A percentile compares a stretch with the other conserved stretches of the same genome.
Conservation (phyloP, 2,113 vertebrate genomes). For the Australoheros scitulus region DNA sequence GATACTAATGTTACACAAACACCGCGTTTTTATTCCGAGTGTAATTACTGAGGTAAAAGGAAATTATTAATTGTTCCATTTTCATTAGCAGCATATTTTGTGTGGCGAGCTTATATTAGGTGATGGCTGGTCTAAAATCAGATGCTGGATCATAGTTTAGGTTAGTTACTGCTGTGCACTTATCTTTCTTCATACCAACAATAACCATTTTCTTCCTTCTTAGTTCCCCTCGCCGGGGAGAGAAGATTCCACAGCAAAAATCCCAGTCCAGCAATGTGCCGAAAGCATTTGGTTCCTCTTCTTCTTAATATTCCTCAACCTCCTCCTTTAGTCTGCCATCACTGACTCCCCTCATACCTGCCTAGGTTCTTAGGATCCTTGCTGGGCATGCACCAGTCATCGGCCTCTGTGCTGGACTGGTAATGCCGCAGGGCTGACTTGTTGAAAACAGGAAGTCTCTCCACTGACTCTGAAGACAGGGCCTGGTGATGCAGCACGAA, state of each 20-base stretch:
- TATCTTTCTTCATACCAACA: constrained; percentile 8
- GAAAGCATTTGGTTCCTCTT: not conserved
- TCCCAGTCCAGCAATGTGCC: not conserved
- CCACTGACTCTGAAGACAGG: constrained; percentile 92
- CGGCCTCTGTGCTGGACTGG: constrained; percentile 86
- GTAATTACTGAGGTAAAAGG: constrained; percentile 12
- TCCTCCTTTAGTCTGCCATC: constrained; percentile 42
- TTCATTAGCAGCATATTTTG: constrained; percentile 35
- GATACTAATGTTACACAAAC: not conserved
- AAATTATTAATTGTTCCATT: constrained; percentile 31
- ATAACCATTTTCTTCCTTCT: not conserved
- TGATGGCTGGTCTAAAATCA: not conserved
- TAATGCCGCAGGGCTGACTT: constrained; percentile 94
- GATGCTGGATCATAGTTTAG: not conserved
- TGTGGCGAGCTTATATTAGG: constrained; percentile 5
- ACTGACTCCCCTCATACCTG: constrained; percentile 78
- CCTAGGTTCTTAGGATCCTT: constrained; percentile 88
- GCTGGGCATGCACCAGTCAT: constrained; percentile 97
- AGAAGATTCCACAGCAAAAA: constrained; percentile 6
- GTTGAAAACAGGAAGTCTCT: constrained; percentile 97
- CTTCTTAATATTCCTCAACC: not conserved
- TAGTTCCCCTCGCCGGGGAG: not conserved
- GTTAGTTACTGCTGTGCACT: not conserved
- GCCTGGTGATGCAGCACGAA: constrained; percentile 78
- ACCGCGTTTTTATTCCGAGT: constrained; percentile 6